Evolutionary conservation across 2,113 vertebrate genomes (phyloP).

Genomic region (Smithornis capensis): DNA sequence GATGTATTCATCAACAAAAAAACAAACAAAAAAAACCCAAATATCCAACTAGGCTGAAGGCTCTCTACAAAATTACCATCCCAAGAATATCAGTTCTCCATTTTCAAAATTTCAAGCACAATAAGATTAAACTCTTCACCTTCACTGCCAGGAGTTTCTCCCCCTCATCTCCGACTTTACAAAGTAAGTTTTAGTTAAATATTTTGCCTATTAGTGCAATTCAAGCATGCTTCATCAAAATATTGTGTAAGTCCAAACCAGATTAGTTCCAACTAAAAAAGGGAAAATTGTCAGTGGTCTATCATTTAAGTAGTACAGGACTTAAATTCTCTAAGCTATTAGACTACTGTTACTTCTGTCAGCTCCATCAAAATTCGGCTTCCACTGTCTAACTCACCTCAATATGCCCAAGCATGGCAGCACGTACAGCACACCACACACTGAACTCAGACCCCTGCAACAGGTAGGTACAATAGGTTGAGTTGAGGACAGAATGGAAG

Average conservation of each 20-base stretch:
- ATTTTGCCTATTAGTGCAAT: neutral
- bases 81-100: neutral
- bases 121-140: neutral
- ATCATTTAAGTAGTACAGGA: neutral
- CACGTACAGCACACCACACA: neutral
- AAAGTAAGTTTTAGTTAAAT: neutral
- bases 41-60: neutral
- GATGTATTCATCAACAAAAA: neutral
- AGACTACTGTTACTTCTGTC: neutral
- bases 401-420: slow-evolving; percentile 38
- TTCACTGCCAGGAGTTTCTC: neutral
- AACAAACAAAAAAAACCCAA: neutral
- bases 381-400: slow-evolving; percentile 31
- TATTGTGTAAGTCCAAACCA: neutral
- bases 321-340: neutral
- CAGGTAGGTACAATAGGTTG: slow-evolving; percentile 19
- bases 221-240: neutral
- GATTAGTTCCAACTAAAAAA: neutral
- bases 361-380: slow-evolving; percentile 4
- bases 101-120: neutral
- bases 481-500: slow-evolving; percentile 47
- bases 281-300: neutral
- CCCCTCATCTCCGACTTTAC: neutral
- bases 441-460: slow-evolving; percentile 45
- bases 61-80: neutral